Percentiles rank a stretch among this genome's conserved stretches.
Conservation (phyloP, 2,113 vertebrate genomes). For the Festucalex cinctus region DNA sequence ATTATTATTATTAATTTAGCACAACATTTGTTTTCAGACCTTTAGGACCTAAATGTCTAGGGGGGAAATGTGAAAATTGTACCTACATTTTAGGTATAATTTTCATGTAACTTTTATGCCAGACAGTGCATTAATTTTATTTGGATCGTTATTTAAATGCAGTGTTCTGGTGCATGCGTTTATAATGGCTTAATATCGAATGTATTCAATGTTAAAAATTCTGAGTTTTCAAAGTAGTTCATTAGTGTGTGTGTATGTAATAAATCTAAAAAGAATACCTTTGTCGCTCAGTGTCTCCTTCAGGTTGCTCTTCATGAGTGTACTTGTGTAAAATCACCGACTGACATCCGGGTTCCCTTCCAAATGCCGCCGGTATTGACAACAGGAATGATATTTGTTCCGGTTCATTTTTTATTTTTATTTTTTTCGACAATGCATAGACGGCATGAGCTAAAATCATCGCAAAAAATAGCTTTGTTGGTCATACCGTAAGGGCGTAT, state of each 20-base stretch:
- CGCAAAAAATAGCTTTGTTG: no score
- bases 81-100: no score
- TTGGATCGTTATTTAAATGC: no score
- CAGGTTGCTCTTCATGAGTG: slow-evolving; percentile 26
- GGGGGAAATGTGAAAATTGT: no score
- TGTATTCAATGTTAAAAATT: neutral
- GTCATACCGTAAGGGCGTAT: neutral
- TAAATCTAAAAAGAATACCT: no score
- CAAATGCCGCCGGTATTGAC: slow-evolving; percentile 17
- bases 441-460: neutral
- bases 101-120: no score
- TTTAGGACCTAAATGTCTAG: no score
- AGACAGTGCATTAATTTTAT: no score
- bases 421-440: neutral
- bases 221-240: neutral
- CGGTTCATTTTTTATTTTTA: neutral
- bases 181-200: neutral
- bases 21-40: no score
- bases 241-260: neutral
- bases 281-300: slow-evolving; percentile 54
- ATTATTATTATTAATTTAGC: no score
- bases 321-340: slow-evolving; percentile 40
- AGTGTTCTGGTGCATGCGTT: neutral
- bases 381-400: slow-evolving; percentile 18
- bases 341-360: slow-evolving; percentile 34